Evolutionary conservation across 1,140 invertebrate genomes (phyloP).

Genomic region (Listronotus bonariensis): DNA sequence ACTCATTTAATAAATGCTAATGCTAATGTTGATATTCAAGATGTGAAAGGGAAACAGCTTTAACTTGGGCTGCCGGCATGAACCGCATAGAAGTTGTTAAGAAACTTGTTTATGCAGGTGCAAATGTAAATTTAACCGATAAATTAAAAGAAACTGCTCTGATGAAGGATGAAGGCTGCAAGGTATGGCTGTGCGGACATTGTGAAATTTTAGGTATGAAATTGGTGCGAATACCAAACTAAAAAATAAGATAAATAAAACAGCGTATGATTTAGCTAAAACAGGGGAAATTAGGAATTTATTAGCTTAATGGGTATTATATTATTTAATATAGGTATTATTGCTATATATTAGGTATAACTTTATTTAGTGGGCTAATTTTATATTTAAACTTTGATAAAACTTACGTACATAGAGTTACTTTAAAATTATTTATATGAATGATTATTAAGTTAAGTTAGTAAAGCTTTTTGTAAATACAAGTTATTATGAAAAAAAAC

Average conservation of each 20-base stretch:
- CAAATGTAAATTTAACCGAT: conserved; percentile 59
- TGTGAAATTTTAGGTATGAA: neutral
- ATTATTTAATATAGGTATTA: no score
- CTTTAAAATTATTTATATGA: no score
- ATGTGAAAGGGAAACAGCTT: conserved; percentile 13
- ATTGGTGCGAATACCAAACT: neutral
- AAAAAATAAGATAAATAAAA: neutral
- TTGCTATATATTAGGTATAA: no score
- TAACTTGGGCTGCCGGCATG: conserved; percentile 16
- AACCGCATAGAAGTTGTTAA: conserved; percentile 15
- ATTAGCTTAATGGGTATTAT: neutral
- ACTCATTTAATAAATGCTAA: conserved; percentile 6
- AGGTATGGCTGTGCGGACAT: neutral
- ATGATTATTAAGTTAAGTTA: no score
- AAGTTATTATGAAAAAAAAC: no score
- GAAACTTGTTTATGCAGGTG: conserved; percentile 13
- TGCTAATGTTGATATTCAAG: conserved; percentile 8
- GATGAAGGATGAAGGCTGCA: conserved; percentile 4
- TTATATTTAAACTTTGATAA: no score
- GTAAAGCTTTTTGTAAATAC: no score
- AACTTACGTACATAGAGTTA: no score
- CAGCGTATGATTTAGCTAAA: neutral
- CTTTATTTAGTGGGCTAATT: no score
- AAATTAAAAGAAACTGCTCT: conserved; percentile 20
- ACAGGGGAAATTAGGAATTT: neutral